Conservation (phyloP, 2,888 invertebrate genomes). For the Octonoba sinensis region DNA sequence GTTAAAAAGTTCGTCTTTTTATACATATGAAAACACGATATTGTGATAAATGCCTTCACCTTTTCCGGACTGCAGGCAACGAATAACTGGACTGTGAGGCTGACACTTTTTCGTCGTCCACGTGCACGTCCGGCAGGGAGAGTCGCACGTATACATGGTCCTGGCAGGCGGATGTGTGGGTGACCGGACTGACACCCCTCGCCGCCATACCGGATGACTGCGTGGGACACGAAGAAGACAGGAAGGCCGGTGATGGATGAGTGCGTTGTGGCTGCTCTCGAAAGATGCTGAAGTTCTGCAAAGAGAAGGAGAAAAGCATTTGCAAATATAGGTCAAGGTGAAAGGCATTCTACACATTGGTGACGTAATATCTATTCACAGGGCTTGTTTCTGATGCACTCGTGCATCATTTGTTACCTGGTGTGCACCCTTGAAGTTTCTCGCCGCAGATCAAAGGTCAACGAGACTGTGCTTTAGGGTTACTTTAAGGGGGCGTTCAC, state of each 20-base stretch:
- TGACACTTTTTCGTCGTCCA: conserved; percentile 58
- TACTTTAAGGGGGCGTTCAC: too few relatives aligned
- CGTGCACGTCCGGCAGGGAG: conserved; percentile 61
- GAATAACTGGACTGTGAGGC: conserved; percentile 63
- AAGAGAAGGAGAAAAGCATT: too few relatives aligned
- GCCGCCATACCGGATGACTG: conserved; percentile 33
- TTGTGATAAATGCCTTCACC: conserved; percentile 7
- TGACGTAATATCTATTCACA: too few relatives aligned
- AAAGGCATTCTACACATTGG: too few relatives aligned
- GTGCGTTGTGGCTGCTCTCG: conserved; percentile 63
- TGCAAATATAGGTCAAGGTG: too few relatives aligned
- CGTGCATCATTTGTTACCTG: too few relatives aligned
- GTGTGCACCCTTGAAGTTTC: too few relatives aligned
- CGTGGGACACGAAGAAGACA: conserved; percentile 36
- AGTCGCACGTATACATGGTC: conserved; percentile 60
- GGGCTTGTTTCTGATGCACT: too few relatives aligned
- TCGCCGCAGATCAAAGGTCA: too few relatives aligned
- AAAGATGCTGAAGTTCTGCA: conserved; percentile 64
- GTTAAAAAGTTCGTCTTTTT: too few relatives aligned
- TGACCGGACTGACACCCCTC: conserved; percentile 15
- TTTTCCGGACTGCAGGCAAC: conserved; percentile 49
- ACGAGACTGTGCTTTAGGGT: too few relatives aligned
- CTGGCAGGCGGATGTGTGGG: conserved; percentile 29
- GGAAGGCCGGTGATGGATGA: conserved; percentile 13
- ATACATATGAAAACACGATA: too few relatives aligned